phyloP scores from a whole-genome alignment of 2,113 vertebrate genomes.

The Ramphastos sulfuratus region DNA sequence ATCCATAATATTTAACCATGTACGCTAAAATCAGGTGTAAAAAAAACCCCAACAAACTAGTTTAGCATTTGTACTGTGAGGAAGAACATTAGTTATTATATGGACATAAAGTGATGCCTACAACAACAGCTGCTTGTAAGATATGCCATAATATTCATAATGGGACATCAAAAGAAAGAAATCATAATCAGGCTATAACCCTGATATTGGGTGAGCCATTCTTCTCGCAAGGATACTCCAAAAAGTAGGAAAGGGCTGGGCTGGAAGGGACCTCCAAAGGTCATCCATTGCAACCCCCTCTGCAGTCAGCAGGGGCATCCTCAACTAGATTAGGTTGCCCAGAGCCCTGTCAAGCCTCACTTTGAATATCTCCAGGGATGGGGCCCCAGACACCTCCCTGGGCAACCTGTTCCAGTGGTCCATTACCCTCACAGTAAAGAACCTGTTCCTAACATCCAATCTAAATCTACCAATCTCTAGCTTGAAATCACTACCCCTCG shows the following conservation, averaged over 20 bases:
- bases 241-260: neutral
- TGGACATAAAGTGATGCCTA: neutral
- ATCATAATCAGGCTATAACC: neutral
- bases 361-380: no score
- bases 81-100: neutral
- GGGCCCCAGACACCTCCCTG: no score
- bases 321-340: no score
- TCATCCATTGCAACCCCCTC: no score
- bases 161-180: neutral
- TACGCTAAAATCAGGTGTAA: neutral
- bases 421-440: no score
- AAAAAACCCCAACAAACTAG: neutral
- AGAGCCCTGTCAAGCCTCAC: no score
- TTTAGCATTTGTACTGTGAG: neutral
- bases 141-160: neutral
- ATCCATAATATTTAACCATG: neutral
- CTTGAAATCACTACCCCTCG: no score
- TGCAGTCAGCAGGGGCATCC: no score
- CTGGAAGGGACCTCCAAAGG: no score
- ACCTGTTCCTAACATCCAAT: no score
- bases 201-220: neutral
- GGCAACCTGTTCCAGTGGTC: no score
- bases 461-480: no score
- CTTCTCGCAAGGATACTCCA: neutral
- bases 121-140: rapidly evolving